Evolutionary conservation across 2,888 invertebrate genomes (phyloP).

Genomic region (Monochamus alternatus): DNA sequence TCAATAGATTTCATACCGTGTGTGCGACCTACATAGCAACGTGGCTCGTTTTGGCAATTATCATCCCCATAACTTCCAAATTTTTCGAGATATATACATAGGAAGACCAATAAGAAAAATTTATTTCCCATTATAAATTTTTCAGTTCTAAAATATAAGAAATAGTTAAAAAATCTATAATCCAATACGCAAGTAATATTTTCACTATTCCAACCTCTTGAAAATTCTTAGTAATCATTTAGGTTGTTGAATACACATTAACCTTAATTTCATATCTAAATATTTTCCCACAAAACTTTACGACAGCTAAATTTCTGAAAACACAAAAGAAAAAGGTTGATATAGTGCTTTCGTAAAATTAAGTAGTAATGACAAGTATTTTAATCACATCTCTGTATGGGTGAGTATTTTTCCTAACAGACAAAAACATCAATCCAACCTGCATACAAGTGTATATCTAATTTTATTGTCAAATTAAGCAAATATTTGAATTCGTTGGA

Average conservation of each 20-base stretch:
- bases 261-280: too few species aligned
- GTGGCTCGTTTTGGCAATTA: slow-evolving; percentile 55
- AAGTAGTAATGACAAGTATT: too few species aligned
- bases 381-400: too few species aligned
- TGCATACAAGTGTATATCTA: slow-evolving; percentile 10
- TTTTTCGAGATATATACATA: neutral
- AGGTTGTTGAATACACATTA: too few species aligned
- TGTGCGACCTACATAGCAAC: slow-evolving; percentile 57
- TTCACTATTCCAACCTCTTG: too few species aligned
- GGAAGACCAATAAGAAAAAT: slow-evolving; percentile 10
- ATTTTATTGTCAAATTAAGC: slow-evolving; percentile 24
- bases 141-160: slow-evolving; percentile 26
- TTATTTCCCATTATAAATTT: slow-evolving; percentile 27
- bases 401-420: neutral
- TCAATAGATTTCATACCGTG: slow-evolving; percentile 65
- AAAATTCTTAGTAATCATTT: too few species aligned
- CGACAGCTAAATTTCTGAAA: too few species aligned
- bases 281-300: too few species aligned
- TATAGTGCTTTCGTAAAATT: too few species aligned
- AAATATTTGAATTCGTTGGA: slow-evolving; percentile 26
- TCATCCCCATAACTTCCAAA: slow-evolving; percentile 7
- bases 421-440: slow-evolving; percentile 18
- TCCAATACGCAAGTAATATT: too few species aligned
- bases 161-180: neutral
- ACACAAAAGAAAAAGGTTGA: too few species aligned